Evolutionary conservation across 2,888 invertebrate species (phyloP).

Genomic region (Cerastoderma edule): DNA sequence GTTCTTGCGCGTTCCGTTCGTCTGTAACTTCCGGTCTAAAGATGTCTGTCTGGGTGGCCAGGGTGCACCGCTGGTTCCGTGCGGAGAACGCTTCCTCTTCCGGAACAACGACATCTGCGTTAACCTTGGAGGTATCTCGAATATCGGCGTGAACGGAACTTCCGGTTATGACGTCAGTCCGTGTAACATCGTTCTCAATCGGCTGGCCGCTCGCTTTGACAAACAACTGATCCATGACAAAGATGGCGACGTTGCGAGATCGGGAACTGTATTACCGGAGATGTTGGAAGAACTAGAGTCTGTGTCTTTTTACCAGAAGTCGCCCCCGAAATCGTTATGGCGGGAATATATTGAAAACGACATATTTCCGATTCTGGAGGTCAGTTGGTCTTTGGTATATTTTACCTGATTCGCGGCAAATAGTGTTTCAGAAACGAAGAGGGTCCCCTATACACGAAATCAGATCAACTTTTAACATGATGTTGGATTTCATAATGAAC

Average conservation of each 20-base stretch:
- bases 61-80: constrained; percentile 80
- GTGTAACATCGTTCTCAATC: constrained; percentile 79
- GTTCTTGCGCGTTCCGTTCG: constrained; percentile 71
- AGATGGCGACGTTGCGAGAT: constrained; percentile 73
- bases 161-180: constrained; percentile 77
- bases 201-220: constrained; percentile 65
- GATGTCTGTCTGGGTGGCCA: constrained; percentile 81
- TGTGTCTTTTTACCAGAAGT: constrained; percentile 70
- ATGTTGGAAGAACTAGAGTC: constrained; percentile 70
- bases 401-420: no score
- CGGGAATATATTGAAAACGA: constrained; percentile 75
- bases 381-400: no score
- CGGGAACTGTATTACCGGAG: constrained; percentile 65
- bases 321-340: constrained; percentile 79
- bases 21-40: constrained; percentile 79
- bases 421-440: no score
- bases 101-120: constrained; percentile 75
- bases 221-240: constrained; percentile 66
- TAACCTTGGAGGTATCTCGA: constrained; percentile 81
- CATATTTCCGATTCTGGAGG: constrained; percentile 76
- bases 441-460: no score
- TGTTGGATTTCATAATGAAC: no score
- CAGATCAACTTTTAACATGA: no score
- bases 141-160: constrained; percentile 69
- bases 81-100: constrained; percentile 78